Evolutionary conservation across 37 sponge, comb jelly and placozoan species (phyloP).

Genomic region (Amphimedon queenslandica): DNA sequence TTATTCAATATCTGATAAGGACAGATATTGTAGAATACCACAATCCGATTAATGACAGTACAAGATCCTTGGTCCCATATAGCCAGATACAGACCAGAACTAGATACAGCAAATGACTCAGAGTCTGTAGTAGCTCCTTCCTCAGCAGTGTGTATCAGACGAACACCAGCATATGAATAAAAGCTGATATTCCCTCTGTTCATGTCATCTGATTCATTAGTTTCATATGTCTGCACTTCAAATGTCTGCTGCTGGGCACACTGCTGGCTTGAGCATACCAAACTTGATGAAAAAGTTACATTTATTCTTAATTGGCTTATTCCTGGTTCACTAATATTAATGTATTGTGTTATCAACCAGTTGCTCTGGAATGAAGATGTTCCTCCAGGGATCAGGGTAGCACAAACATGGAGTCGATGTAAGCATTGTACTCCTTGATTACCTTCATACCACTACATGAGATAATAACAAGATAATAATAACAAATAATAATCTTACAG

Average conservation of each 20-base stretch:
- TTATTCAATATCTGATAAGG: not conserved
- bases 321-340: not conserved
- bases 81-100: not conserved
- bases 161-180: not conserved
- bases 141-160: not conserved
- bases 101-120: not conserved
- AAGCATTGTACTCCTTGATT: too few species aligned
- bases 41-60: not conserved
- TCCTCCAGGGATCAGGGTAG: too few species aligned
- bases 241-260: not conserved
- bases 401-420: too few species aligned
- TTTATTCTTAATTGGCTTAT: not conserved
- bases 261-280: not conserved
- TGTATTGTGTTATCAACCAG: not conserved
- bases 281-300: not conserved
- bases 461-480: too few species aligned
- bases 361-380: too few species aligned
- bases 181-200: not conserved
- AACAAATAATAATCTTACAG: too few species aligned
- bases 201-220: not conserved
- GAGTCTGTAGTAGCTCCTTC: not conserved
- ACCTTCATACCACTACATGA: too few species aligned
- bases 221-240: not conserved
- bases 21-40: not conserved
- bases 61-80: not conserved